Percentiles rank a stretch among this genome's conserved stretches.
phyloP scores from a whole-genome alignment of 1,140 invertebrate genomes.

The Microplitis demolitor region DNA sequence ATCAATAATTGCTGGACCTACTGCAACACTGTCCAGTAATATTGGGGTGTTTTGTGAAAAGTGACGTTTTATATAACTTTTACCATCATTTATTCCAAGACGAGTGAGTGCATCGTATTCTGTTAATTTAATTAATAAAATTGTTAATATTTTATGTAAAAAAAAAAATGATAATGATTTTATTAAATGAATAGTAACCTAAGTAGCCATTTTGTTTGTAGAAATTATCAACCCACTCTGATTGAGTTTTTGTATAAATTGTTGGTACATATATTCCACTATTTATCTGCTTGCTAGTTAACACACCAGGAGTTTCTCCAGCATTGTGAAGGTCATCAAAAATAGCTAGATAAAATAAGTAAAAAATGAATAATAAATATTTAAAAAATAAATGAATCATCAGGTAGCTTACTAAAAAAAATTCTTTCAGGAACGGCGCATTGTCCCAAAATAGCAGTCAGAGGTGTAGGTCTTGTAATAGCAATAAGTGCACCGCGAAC shows the following conservation, averaged over 20 bases:
- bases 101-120: conserved; percentile 90
- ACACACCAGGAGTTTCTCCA: conserved; percentile 73
- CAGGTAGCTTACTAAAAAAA: conserved; percentile 72
- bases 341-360: conserved; percentile 61
- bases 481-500: conserved; percentile 86
- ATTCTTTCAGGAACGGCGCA: conserved; percentile 83
- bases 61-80: conserved; percentile 79
- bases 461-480: conserved; percentile 82
- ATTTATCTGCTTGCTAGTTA: conserved; percentile 76
- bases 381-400: conserved; percentile 11
- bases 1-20: conserved; percentile 75
- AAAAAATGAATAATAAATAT: conserved; percentile 18
- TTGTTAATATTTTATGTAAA: background rate
- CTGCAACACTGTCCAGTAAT: conserved; percentile 77
- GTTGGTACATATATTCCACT: conserved; percentile 87
- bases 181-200: conserved; percentile 55
- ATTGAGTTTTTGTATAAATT: conserved; percentile 84
- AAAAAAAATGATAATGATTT: background rate
- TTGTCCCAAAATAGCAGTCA: conserved; percentile 80
- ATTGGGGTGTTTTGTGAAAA: conserved; percentile 75
- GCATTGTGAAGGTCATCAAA: conserved; percentile 71
- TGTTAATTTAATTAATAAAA: conserved; percentile 42
- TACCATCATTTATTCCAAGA: conserved; percentile 86
- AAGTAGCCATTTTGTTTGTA: conserved; percentile 94
- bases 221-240: conserved; percentile 90